A percentile compares a stretch with the other conserved stretches of the same genome.
phyloP scores from a whole-genome alignment of 1,140 invertebrate species.

The Eurosta solidaginis region DNA sequence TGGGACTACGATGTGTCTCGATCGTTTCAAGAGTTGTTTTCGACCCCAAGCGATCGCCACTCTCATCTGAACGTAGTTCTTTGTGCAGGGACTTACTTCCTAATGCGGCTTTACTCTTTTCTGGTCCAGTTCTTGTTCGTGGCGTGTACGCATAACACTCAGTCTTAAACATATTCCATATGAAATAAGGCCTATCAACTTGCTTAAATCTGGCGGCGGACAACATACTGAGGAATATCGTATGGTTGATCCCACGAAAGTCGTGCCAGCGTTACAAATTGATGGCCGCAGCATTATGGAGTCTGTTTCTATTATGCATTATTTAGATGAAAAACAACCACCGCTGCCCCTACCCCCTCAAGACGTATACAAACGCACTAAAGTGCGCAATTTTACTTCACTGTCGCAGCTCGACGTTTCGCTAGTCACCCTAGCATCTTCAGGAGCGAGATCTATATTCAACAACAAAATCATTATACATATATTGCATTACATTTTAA shows the following conservation, averaged over 20 bases:
- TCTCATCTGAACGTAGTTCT: constrained; percentile 28
- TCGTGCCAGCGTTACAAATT: constrained; percentile 88
- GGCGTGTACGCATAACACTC: constrained; percentile 89
- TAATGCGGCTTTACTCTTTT: constrained; percentile 75
- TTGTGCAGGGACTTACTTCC: background rate
- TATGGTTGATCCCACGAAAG: constrained; percentile 90
- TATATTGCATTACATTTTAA: no score
- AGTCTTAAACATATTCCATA: constrained; percentile 94
- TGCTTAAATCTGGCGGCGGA: constrained; percentile 84
- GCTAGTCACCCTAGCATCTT: no score
- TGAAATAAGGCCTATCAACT: constrained; percentile 87
- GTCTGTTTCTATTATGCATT: constrained; percentile 93
- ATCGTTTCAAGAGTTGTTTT: background rate
- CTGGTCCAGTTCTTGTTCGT: constrained; percentile 90
- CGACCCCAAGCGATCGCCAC: background rate
- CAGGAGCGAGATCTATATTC: no score
- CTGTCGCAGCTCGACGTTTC: no score
- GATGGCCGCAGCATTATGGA: constrained; percentile 84
- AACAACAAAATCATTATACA: no score
- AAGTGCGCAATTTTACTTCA: no score
- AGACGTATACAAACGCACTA: constrained; percentile 82
- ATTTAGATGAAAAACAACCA: constrained; percentile 89
- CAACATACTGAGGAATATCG: constrained; percentile 87
- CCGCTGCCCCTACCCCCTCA: constrained; percentile 83
- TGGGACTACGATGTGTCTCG: background rate